Evolutionary conservation across 2,113 vertebrate genomes (phyloP), one percentile per base, ranked within the genome.

Genomic region (Thalassoma bifasciatum): DNA sequence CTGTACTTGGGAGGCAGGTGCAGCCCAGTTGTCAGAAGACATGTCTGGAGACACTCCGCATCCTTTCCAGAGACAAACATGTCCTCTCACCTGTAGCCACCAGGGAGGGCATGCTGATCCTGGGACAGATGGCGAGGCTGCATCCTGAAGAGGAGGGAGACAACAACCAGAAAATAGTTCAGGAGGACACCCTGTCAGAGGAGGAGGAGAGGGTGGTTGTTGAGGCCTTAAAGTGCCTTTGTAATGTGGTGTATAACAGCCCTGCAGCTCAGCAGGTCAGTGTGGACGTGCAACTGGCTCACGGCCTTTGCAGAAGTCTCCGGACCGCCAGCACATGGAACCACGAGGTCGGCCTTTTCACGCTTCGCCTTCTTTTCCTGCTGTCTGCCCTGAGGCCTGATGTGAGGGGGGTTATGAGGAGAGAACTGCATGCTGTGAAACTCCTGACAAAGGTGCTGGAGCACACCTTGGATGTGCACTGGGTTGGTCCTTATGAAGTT

Each of bases 161-260:
- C 6, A 63, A 81, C 16, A 36, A 76, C 17, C 54, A 74, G 50
- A 60, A 50, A 14, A 51, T 22, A 56, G 23, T 69, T 42, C 72
- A 86, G 64, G 86, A 86, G 10, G 92, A 93, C 49, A 89, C 92
- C 38, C 92, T 86, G 71, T 83, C 94, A 61, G 94, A 94, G 19
- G 95, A 93, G 47, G 94, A 96, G 77, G 95, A 95, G 85, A 93
- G 94, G 34, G 96, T 98, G 82, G 95, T 96, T 69, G 96, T 98
- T 86, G 98, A 99, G 92, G 97, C 98, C 16, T 91, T 99, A 64
- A 99, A 99, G 94, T 99, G 98, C 92, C 94, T 99, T 61, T 99
- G 98, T 90, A 99, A 99, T 40, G 94, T 99, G 40, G 93, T 99
- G 75, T 99, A 96, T 91, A 99, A 99, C 86, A 99, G 98, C 67